Evolutionary conservation across 2,113 vertebrate species (phyloP).

Genomic region (Microtus oregoni): DNA sequence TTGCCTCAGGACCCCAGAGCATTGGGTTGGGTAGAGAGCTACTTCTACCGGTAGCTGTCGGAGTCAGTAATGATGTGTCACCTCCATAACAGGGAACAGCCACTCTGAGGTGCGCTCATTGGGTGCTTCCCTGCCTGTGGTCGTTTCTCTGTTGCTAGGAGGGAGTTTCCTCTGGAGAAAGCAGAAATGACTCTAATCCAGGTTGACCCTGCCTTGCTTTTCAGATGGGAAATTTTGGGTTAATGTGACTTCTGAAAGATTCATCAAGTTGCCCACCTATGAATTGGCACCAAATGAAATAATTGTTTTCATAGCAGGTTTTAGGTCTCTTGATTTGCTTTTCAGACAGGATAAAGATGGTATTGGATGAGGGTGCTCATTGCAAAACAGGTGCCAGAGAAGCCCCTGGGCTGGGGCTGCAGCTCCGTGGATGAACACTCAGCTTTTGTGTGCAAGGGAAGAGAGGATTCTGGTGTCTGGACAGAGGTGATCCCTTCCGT

Average conservation of each 20-base stretch:
- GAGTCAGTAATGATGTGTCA: neutral
- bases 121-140: neutral
- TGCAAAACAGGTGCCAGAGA: neutral
- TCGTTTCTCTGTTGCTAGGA: neutral
- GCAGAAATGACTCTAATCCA: neutral
- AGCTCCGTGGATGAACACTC: neutral
- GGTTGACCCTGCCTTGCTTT: neutral
- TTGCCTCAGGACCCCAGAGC: neutral
- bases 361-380: neutral
- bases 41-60: neutral
- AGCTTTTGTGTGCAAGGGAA: neutral
- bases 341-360: neutral
- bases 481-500: neutral
- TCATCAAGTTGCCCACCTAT: neutral
- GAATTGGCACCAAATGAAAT: neutral
- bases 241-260: neutral
- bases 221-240: neutral
- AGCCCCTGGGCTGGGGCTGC: neutral
- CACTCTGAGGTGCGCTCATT: neutral
- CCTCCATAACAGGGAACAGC: neutral
- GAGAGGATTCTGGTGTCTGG: neutral
- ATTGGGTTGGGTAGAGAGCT: neutral
- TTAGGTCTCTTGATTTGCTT: neutral
- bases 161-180: neutral
- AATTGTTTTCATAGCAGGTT: neutral